Evolutionary conservation across 2,113 vertebrate species (phyloP), one percentile per base, ranked within the genome.

Genomic region (Lamprologus callipterus): DNA sequence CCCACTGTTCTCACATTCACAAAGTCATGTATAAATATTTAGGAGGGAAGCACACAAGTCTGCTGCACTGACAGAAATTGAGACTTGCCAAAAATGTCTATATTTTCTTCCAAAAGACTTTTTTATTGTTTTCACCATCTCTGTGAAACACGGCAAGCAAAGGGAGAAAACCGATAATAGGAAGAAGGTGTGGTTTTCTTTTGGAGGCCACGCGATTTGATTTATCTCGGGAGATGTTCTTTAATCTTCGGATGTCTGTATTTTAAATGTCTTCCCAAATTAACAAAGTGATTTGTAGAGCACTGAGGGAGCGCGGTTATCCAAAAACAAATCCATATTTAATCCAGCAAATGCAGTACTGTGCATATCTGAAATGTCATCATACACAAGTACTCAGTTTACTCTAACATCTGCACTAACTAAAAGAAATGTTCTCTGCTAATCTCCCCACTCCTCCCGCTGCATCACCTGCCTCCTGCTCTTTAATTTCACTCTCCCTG

Each of bases 401-500:
- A 40, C 33, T 85, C 49, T 1, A 40, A 47, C 80, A 17, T 35
- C 51, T 84, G 82, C 35, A 28, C 53, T 51, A 83, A 87, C 45
- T 83, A 42, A 51, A 85, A 58, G 78, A 78, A 91, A 92, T 26
- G 53, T 85, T 86, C 55, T 31, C 40, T n/a, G 5, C 65, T 84
- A 68, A 47, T 82, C 78, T 70, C 28, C 63, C 26, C 23, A 2
- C 70, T 73, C 83, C 55, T 45, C 51, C 82, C 13, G 75, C 86
- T 83, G 51, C 88, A 81, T 85, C 89, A 81, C 89, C 81, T 42
- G 16, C 81, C 78, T 88, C 75, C 80, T 80, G 85, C 81, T 87
- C 90, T 95, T 94, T 91, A 79, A 94, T 94, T 92, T 90, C 84
- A 17, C 83, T 88, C 84, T 58, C 55, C 35, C 85, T 53, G 81